Evolutionary conservation across 2,888 invertebrate genomes (phyloP).

Genomic region (Aquatica leii): DNA sequence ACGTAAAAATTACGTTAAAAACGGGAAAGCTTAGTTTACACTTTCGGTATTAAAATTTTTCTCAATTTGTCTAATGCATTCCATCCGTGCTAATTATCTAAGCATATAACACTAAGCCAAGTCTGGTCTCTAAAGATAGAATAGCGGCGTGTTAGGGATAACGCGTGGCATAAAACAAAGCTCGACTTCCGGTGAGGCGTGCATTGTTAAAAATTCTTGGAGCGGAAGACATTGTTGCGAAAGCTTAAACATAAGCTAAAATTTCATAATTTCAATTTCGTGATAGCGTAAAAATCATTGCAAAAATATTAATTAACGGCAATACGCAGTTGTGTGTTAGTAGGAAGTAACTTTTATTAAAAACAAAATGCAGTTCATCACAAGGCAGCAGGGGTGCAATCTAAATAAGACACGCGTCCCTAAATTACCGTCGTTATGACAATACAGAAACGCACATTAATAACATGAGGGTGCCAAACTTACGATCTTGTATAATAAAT

Average conservation of each 20-base stretch:
- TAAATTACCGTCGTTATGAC: conserved; percentile 47
- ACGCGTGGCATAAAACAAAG: conserved; percentile 42
- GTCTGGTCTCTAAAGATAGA: conserved; percentile 39
- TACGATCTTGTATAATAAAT: conserved; percentile 26
- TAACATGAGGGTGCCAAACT: conserved; percentile 37
- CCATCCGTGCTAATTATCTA: conserved; percentile 28
- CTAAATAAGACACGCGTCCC: conserved; percentile 44
- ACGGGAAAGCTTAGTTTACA: no score
- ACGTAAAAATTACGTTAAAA: no score
- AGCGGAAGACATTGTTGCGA: conserved; percentile 55
- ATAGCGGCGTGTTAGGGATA: conserved; percentile 42
- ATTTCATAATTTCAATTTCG: conserved; percentile 13
- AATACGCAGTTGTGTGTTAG: conserved; percentile 17
- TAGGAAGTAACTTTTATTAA: conserved; percentile 34
- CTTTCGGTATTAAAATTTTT: background rate
- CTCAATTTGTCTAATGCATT: conserved; percentile 35
- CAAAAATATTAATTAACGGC: background rate
- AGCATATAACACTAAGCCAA: conserved; percentile 32
- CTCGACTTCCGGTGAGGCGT: conserved; percentile 44
- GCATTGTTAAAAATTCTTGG: conserved; percentile 51
- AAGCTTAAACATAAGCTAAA: conserved; percentile 4
- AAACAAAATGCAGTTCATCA: conserved; percentile 29
- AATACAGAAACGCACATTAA: conserved; percentile 44
- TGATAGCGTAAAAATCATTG: background rate
- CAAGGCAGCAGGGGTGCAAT: conserved; percentile 21